phyloP scores from a whole-genome alignment of 2,888 invertebrate genomes.

The Meiosimyza platycephala region DNA sequence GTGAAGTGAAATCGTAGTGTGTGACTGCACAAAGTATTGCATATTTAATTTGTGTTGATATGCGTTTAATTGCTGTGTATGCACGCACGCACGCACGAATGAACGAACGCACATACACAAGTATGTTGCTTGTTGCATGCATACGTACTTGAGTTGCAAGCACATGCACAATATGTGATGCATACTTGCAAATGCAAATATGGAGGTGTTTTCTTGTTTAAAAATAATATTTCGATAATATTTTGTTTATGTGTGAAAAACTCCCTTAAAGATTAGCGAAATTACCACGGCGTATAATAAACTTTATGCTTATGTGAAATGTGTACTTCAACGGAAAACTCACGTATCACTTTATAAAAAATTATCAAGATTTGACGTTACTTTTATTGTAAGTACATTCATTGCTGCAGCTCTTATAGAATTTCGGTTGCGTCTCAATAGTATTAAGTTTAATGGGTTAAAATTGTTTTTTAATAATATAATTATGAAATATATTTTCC shows the following conservation, averaged over 20 bases:
- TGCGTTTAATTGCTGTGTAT: constrained; percentile 28
- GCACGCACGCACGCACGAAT: constrained; percentile 3
- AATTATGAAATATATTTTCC: no score
- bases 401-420: neutral
- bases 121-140: constrained; percentile 3
- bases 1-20: neutral
- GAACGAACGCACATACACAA: neutral
- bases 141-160: constrained; percentile 5
- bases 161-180: constrained; percentile 1
- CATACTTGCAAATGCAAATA: neutral
- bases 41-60: constrained; percentile 29
- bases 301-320: no score
- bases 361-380: neutral
- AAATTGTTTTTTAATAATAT: no score
- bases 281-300: no score
- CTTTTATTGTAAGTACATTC: neutral
- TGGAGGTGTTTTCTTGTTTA: neutral
- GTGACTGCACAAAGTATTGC: neutral
- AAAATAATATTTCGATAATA: no score
- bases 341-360: no score
- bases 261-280: neutral
- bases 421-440: no score
- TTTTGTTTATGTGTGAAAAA: neutral
- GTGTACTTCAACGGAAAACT: no score
- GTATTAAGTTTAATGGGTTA: no score